phyloP scores from a whole-genome alignment of 2,113 vertebrate species.

The Lates calcarifer region DNA sequence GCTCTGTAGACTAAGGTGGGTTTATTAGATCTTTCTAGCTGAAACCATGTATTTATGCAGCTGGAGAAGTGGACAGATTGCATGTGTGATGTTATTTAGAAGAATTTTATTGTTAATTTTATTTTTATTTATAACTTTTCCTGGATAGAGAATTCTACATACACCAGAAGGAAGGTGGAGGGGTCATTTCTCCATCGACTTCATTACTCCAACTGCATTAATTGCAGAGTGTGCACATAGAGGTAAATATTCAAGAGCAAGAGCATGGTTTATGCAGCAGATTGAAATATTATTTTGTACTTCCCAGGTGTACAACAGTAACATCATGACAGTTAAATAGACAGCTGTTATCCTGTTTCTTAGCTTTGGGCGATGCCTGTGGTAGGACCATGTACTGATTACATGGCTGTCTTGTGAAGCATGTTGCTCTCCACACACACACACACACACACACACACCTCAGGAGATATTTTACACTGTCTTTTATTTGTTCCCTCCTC shows the following conservation, averaged over 20 bases:
- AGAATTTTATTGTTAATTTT: too few species aligned
- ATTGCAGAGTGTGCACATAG: background rate
- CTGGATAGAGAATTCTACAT: background rate
- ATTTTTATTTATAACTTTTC: too few species aligned
- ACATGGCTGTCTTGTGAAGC: slow-evolving; percentile 10
- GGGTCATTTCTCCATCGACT: background rate
- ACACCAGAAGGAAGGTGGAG: background rate
- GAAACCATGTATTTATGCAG: too few species aligned
- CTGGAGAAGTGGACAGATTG: too few species aligned
- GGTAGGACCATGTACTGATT: slow-evolving; percentile 11
- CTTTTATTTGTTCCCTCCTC: too few species aligned
- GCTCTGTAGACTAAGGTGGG: too few species aligned
- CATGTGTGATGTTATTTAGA: too few species aligned
- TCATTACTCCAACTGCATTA: slow-evolving; percentile 4
- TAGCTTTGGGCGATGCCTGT: slow-evolving; percentile 26
- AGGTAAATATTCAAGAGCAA: background rate
- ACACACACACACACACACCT: too few species aligned
- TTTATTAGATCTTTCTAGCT: too few species aligned
- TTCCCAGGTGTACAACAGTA: background rate
- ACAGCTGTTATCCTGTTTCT: slow-evolving; percentile 22
- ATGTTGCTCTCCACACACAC: background rate
- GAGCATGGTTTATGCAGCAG: background rate
- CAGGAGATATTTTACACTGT: too few species aligned
- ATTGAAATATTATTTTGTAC: background rate
- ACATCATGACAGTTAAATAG: slow-evolving; percentile 20